Conservation (phyloP, 2,888 invertebrate genomes). For the Drosophila austrosaltans region DNA sequence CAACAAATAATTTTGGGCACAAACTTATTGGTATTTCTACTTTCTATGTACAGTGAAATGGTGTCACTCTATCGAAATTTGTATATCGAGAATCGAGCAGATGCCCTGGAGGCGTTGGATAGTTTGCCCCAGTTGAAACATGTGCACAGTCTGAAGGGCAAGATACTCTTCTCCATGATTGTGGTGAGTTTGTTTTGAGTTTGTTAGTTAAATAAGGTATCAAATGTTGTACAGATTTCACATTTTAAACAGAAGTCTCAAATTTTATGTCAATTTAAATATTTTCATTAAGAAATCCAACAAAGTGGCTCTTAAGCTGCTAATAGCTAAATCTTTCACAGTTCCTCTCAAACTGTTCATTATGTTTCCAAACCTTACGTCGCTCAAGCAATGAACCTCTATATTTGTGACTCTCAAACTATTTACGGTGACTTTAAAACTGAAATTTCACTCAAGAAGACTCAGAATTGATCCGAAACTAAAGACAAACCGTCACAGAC, state of each 20-base stretch:
- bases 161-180: constrained; percentile 97
- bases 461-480: background rate
- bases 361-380: too few relatives aligned
- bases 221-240: too few relatives aligned
- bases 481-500: background rate
- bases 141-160: constrained; percentile 95
- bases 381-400: too few relatives aligned
- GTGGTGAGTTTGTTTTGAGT: constrained; percentile 88
- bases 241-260: too few relatives aligned
- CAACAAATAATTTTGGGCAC: constrained; percentile 46
- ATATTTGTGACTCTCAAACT: background rate
- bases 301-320: background rate
- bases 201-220: too few relatives aligned
- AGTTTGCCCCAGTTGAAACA: constrained; percentile 91
- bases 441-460: background rate
- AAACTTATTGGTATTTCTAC: constrained; percentile 20
- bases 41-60: constrained; percentile 84
- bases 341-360: background rate
- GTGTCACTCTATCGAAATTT: constrained; percentile 92
- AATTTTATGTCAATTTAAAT: background rate
- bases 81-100: constrained; percentile 92
- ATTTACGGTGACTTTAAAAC: background rate
- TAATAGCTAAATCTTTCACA: background rate
- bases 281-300: background rate
- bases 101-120: constrained; percentile 93